These are phyloP conservation scores for Brenthis daphne DNA, from an alignment of 2,888 invertebrate species.

Conservation along the genomic window DNA sequence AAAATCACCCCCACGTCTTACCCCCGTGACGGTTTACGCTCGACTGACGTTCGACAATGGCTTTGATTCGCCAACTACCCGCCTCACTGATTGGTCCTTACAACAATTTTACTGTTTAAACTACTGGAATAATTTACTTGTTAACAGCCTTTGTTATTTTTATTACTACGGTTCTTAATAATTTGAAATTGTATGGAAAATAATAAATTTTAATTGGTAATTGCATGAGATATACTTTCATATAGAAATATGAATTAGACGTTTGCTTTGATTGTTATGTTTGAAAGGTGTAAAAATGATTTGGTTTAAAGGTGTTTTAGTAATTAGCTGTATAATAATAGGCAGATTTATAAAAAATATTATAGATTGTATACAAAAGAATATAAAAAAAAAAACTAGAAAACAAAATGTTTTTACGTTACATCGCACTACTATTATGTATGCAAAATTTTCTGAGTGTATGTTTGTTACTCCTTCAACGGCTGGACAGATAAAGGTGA, in stretches of 20 bases:
- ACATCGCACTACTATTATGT: too few species aligned
- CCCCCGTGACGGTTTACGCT: constrained; percentile 56
- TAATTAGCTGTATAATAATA: too few species aligned
- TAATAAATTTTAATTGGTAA: constrained; percentile 11
- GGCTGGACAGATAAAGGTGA: too few species aligned
- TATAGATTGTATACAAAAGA: too few species aligned
- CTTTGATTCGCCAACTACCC: constrained; percentile 75
- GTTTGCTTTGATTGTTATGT: neutral
- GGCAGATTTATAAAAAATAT: too few species aligned
- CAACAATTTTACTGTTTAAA: constrained; percentile 55
- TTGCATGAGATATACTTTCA: neutral
- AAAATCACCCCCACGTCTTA: constrained; percentile 40
- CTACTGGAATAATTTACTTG: constrained; percentile 53
- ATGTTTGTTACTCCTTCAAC: too few species aligned
- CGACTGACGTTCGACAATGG: constrained; percentile 68
- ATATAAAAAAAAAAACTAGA: too few species aligned
- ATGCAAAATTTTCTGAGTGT: too few species aligned
- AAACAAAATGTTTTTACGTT: too few species aligned
- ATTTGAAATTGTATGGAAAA: constrained; percentile 3
- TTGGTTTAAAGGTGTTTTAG: too few species aligned
- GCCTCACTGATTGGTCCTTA: constrained; percentile 54
- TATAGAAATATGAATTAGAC: neutral
- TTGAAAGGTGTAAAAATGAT: neutral
- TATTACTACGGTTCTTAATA: constrained; percentile 25
- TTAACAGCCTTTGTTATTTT: constrained; percentile 50